Evolutionary conservation across 2,888 invertebrate genomes (phyloP).

Genomic region (Linyphia triangularis): DNA sequence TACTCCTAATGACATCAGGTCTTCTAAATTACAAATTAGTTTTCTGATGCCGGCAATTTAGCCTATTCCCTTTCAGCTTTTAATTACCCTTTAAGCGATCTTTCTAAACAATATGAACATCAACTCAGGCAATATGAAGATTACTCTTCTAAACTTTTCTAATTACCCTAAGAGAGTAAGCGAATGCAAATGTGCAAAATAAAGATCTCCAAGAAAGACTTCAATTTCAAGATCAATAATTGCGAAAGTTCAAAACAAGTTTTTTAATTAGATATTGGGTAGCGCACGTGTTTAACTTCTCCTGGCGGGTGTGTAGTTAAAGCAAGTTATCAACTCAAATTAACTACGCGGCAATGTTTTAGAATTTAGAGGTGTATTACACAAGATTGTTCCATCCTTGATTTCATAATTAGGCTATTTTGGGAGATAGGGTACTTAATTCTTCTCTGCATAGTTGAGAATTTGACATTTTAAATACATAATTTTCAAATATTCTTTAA

Average conservation of each 20-base stretch:
- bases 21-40: neutral
- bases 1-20: neutral
- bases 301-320: neutral
- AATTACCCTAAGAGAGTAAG: slow-evolving; percentile 42
- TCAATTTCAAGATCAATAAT: slow-evolving; percentile 32
- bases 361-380: neutral
- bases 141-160: slow-evolving; percentile 31
- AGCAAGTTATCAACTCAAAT: neutral
- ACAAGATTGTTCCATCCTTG: neutral
- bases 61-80: slow-evolving; percentile 1
- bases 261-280: slow-evolving; percentile 45
- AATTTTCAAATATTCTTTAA: no score
- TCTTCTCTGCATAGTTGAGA: neutral
- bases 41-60: slow-evolving; percentile 16
- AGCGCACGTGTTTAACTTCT: neutral
- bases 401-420: neutral
- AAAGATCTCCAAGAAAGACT: neutral
- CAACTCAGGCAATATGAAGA: slow-evolving; percentile 24
- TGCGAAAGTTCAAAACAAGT: slow-evolving; percentile 30
- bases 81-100: slow-evolving; percentile 47
- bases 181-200: slow-evolving; percentile 39
- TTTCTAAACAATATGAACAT: slow-evolving; percentile 37
- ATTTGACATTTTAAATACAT: neutral
- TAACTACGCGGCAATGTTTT: neutral
- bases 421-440: neutral